A percentile compares a stretch with the other conserved stretches of the same genome.
phyloP scores from a whole-genome alignment of 1,140 invertebrate genomes.

The Pinna nobilis region DNA sequence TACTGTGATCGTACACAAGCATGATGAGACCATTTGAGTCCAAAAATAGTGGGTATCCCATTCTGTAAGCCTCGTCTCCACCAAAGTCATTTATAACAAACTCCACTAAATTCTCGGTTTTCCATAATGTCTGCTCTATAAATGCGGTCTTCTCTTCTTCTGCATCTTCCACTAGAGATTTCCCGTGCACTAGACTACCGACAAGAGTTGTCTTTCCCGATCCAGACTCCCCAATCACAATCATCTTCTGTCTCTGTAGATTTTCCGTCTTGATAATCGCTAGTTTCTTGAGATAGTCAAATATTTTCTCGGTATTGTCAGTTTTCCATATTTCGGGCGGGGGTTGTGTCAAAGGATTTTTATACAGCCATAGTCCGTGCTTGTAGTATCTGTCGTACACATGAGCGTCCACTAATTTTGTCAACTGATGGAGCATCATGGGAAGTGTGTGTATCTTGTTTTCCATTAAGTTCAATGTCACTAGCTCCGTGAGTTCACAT shows the following conservation, averaged over 20 bases:
- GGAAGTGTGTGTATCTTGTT: slow-evolving; percentile 67
- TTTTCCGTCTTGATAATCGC: slow-evolving; percentile 70
- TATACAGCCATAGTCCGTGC: slow-evolving; percentile 72
- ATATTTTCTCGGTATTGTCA: slow-evolving; percentile 68
- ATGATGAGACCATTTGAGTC: slow-evolving; percentile 68
- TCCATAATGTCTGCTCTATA: slow-evolving; percentile 61
- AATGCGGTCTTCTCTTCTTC: slow-evolving; percentile 42
- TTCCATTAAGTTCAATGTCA: slow-evolving; percentile 69
- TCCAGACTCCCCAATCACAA: slow-evolving; percentile 66
- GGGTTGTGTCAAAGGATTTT: slow-evolving; percentile 70
- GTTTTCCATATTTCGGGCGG: slow-evolving; percentile 72
- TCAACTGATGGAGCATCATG: slow-evolving; percentile 64
- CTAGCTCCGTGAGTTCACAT: slow-evolving; percentile 64
- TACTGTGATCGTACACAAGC: slow-evolving; percentile 68
- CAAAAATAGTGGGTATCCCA: slow-evolving; percentile 66
- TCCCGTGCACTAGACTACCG: slow-evolving; percentile 53
- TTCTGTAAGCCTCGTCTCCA: slow-evolving; percentile 64
- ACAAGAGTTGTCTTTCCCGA: slow-evolving; percentile 70
- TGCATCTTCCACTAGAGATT: slow-evolving; percentile 53
- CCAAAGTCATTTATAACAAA: slow-evolving; percentile 71
- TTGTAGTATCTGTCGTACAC: slow-evolving; percentile 67
- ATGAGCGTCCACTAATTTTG: slow-evolving; percentile 65
- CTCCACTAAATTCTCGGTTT: slow-evolving; percentile 70
- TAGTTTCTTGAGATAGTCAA: slow-evolving; percentile 68
- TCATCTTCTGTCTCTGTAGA: slow-evolving; percentile 69